These are phyloP conservation scores for Spodoptera exigua DNA, from an alignment of 2,888 invertebrate species.

Conservation along the genomic window DNA sequence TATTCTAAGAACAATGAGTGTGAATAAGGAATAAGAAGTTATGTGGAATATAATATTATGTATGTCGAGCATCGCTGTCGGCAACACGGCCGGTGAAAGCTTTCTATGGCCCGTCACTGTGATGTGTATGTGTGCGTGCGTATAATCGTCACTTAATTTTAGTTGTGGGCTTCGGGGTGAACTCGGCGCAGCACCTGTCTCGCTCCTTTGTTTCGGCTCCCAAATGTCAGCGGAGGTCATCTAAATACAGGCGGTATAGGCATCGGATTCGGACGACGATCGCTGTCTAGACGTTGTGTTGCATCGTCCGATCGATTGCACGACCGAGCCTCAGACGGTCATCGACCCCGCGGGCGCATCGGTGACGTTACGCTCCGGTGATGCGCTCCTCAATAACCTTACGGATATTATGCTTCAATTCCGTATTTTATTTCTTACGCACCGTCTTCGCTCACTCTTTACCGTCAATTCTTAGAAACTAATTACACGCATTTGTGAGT, in stretches of 20 bases:
- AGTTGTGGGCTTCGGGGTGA: slow-evolving; percentile 75
- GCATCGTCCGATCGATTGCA: slow-evolving; percentile 88
- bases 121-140: slow-evolving; percentile 66
- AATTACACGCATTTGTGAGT: slow-evolving; percentile 21
- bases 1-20: slow-evolving; percentile 68
- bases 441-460: slow-evolving; percentile 63
- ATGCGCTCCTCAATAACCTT: slow-evolving; percentile 85
- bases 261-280: slow-evolving; percentile 83
- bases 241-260: slow-evolving; percentile 86
- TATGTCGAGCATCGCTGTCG: slow-evolving; percentile 72
- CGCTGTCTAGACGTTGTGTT: slow-evolving; percentile 87
- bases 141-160: slow-evolving; percentile 83
- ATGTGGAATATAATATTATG: slow-evolving; percentile 67
- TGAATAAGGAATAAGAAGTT: slow-evolving; percentile 64
- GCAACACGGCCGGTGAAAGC: slow-evolving; percentile 81
- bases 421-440: slow-evolving; percentile 67
- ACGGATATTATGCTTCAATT: slow-evolving; percentile 77
- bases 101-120: slow-evolving; percentile 68
- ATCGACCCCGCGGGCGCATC: slow-evolving; percentile 87
- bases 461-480: slow-evolving; percentile 43
- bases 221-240: slow-evolving; percentile 88
- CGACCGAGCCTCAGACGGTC: slow-evolving; percentile 87
- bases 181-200: slow-evolving; percentile 84
- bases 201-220: slow-evolving; percentile 86
- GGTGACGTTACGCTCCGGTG: slow-evolving; percentile 88